These are phyloP conservation scores for Bothrops jararaca DNA, from an alignment of 2,113 vertebrate species.

Conservation along the genomic window DNA sequence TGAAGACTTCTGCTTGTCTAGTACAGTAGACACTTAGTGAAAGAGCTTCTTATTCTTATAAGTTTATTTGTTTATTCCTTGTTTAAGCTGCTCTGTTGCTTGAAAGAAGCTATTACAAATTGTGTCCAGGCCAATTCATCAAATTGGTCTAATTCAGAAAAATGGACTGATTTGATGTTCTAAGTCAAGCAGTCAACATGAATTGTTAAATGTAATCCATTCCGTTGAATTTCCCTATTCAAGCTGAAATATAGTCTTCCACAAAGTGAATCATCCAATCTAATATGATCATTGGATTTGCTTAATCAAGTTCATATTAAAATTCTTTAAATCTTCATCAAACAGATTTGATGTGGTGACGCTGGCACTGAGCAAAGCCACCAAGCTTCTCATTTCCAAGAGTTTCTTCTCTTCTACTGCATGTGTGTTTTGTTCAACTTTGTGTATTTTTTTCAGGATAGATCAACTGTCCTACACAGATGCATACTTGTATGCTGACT, in stretches of 20 bases:
- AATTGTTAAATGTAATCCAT: not conserved
- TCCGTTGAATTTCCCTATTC: not conserved
- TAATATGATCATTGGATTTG: not conserved
- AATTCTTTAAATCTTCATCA: not conserved
- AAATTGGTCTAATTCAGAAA: not conserved
- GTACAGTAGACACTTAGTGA: too few species aligned
- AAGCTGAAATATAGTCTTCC: not conserved
- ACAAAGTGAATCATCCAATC: not conserved
- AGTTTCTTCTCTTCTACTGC: not conserved
- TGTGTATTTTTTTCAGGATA: constrained; percentile 59
- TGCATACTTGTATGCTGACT: constrained; percentile 67
- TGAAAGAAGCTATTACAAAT: too few species aligned
- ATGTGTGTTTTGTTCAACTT: constrained; percentile 19
- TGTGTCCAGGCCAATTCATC: too few species aligned
- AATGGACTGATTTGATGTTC: not conserved
- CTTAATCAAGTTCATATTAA: not conserved
- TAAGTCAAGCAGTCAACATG: not conserved
- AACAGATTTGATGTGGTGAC: not conserved
- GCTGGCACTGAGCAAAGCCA: not conserved
- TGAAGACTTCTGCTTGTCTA: too few species aligned
- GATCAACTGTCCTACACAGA: constrained; percentile 54
- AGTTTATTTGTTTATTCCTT: too few species aligned
- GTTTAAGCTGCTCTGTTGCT: too few species aligned
- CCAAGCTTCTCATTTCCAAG: not conserved
- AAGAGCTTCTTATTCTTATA: too few species aligned